phyloP scores from a whole-genome alignment of 2,113 vertebrate species.

The Cavia porcellus region DNA sequence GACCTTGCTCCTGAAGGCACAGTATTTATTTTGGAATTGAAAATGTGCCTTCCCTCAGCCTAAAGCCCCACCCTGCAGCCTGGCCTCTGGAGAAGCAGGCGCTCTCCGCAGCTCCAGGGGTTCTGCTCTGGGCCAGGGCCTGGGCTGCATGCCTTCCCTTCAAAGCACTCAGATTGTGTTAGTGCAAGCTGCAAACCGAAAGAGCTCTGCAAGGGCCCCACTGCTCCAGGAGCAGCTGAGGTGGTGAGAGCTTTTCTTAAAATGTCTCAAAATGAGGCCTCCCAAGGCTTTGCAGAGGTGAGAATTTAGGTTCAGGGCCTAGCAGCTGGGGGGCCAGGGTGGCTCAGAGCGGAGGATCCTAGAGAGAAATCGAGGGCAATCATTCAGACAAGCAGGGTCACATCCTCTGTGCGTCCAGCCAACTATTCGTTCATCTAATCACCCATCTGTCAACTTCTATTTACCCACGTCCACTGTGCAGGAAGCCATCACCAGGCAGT shows the following conservation, averaged over 20 bases:
- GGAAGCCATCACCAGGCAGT: not conserved
- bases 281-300: not conserved
- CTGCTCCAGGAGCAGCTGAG: not conserved
- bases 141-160: not conserved
- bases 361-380: not conserved
- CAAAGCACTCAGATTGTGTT: not conserved
- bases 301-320: not conserved
- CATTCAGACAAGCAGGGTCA: not conserved
- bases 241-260: not conserved
- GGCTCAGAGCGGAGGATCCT: not conserved
- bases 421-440: too few species aligned
- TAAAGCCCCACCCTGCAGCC: not conserved
- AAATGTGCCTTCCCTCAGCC: not conserved
- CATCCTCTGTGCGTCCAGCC: not conserved
- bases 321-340: not conserved
- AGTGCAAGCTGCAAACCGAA: not conserved
- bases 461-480: not conserved
- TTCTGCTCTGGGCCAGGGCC: not conserved
- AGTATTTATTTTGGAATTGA: constrained; percentile 40
- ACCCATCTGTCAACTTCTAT: not conserved
- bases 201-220: not conserved
- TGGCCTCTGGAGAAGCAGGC: not conserved
- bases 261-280: not conserved
- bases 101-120: not conserved
- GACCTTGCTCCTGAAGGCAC: not conserved